Conservation (phyloP, 2,888 invertebrate species). For the Ophion slaviceki region DNA sequence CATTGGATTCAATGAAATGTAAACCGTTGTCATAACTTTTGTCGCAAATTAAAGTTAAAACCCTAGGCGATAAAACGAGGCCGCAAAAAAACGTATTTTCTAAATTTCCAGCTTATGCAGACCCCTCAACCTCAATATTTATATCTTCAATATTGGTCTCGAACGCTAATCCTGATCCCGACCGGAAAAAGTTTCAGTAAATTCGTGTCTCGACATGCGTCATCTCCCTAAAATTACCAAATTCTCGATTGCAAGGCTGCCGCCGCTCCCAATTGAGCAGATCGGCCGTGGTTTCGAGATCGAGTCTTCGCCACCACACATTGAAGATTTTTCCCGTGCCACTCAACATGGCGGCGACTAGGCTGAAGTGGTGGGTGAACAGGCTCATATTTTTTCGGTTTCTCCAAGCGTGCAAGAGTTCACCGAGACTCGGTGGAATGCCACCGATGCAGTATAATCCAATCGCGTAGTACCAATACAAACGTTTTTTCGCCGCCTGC, state of each 20-base stretch:
- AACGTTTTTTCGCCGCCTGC: conserved; percentile 13
- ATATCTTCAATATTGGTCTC: too few species aligned
- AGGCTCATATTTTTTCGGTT: conserved; percentile 33
- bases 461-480: conserved; percentile 46
- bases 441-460: conserved; percentile 36
- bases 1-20: too few species aligned
- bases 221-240: conserved; percentile 42
- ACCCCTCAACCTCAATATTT: too few species aligned
- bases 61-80: too few species aligned
- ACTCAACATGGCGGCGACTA: conserved; percentile 55
- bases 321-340: conserved; percentile 53
- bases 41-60: too few species aligned
- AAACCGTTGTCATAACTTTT: too few species aligned
- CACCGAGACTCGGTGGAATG: conserved; percentile 38
- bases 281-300: conserved; percentile 46
- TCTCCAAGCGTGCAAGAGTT: conserved; percentile 56
- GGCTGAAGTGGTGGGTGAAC: conserved; percentile 58
- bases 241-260: conserved; percentile 58
- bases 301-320: conserved; percentile 47
- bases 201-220: too few species aligned
- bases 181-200: too few species aligned
- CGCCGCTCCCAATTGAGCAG: conserved; percentile 61
- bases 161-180: too few species aligned
- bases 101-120: too few species aligned
- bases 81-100: too few species aligned